phyloP scores from a whole-genome alignment of 1,140 invertebrate species.

The Anagrus nilaparvatae region DNA sequence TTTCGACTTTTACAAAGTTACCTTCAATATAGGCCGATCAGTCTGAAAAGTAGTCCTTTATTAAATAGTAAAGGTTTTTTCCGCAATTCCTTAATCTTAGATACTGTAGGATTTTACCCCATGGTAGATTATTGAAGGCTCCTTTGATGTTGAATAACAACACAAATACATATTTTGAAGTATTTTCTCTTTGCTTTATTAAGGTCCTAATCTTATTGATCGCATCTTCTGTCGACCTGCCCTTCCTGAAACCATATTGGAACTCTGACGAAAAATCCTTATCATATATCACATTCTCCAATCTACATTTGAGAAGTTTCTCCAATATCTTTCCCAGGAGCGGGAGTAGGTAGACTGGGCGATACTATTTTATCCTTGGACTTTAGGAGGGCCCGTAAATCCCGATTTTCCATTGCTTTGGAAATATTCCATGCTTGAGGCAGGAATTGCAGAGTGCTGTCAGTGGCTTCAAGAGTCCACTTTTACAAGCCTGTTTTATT shows the following conservation, averaged over 20 bases:
- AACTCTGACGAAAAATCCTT: slow-evolving; percentile 1
- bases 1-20: slow-evolving; percentile 5
- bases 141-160: not conserved
- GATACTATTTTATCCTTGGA: slow-evolving; percentile 18
- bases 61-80: not conserved
- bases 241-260: slow-evolving; percentile 21
- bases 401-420: slow-evolving; percentile 25
- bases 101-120: not conserved
- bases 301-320: slow-evolving; percentile 15
- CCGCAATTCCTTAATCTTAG: not conserved
- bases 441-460: slow-evolving; percentile 11
- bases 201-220: not conserved
- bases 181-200: not conserved
- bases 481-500: not conserved
- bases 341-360: slow-evolving; percentile 23
- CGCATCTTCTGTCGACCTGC: not conserved
- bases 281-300: slow-evolving; percentile 3
- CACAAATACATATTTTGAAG: not conserved
- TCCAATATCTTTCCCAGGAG: slow-evolving; percentile 25
- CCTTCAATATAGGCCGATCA: not conserved
- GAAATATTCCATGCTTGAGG: slow-evolving; percentile 18
- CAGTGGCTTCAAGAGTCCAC: not conserved
- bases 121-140: not conserved
- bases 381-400: slow-evolving; percentile 23
- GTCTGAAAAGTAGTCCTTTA: not conserved